Percentiles rank a stretch among this genome's conserved stretches.
These are phyloP conservation scores for Octodonta nipae DNA, from an alignment of 2,888 invertebrate genomes.

Conservation along the genomic window DNA sequence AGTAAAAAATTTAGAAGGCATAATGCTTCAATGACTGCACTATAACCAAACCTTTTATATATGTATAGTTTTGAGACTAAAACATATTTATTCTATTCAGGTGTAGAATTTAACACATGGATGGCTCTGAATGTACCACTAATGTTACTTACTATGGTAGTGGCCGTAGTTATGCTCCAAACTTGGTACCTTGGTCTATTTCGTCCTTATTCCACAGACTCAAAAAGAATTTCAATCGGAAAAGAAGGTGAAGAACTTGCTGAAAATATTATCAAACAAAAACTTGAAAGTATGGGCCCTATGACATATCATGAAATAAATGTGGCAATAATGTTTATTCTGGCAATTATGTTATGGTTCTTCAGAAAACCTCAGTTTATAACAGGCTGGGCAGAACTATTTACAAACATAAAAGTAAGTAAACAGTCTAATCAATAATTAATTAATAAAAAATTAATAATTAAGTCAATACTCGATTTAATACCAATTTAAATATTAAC, in stretches of 20 bases:
- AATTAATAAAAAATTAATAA: too few species aligned
- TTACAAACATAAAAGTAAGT: slow-evolving; percentile 45
- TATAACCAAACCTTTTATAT: too few species aligned
- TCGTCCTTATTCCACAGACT: slow-evolving; percentile 30
- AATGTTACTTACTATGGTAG: slow-evolving; percentile 64
- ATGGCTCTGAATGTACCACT: slow-evolving; percentile 76
- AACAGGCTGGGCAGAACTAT: slow-evolving; percentile 67
- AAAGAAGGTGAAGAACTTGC: slow-evolving; percentile 50
- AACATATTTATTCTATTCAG: too few species aligned
- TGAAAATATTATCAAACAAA: slow-evolving; percentile 56
- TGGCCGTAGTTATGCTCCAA: slow-evolving; percentile 68
- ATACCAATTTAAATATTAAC: too few species aligned
- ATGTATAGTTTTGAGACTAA: too few species aligned
- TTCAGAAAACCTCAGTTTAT: slow-evolving; percentile 80
- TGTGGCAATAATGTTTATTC: slow-evolving; percentile 59
- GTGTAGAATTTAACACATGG: slow-evolving; percentile 72
- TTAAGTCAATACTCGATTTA: too few species aligned
- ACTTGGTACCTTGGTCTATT: slow-evolving; percentile 68
- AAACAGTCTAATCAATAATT: too few species aligned
- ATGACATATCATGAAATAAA: slow-evolving; percentile 63
- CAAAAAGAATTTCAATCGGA: slow-evolving; percentile 28
- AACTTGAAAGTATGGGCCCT: slow-evolving; percentile 65
- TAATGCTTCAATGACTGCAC: too few species aligned
- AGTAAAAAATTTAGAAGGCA: too few species aligned
- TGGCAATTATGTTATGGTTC: slow-evolving; percentile 76